These are phyloP conservation scores for Lobophora halterata DNA, from an alignment of 2,888 invertebrate species.

Conservation along the genomic window DNA sequence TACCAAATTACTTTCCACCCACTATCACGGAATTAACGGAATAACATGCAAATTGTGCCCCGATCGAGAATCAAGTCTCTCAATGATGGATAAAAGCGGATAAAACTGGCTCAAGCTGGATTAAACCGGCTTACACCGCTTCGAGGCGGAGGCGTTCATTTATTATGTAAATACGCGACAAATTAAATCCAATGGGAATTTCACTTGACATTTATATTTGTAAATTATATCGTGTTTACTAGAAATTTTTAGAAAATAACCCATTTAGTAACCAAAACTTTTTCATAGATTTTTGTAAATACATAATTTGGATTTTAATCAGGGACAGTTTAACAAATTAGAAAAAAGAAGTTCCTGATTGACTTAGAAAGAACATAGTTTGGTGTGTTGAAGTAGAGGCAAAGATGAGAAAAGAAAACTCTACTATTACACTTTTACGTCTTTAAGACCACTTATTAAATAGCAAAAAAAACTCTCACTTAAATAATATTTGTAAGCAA, in stretches of 20 bases:
- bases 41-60: constrained; percentile 73
- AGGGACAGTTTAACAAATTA: too few relatives aligned
- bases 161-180: constrained; percentile 80
- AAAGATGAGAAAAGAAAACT: too few relatives aligned
- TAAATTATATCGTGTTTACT: constrained; percentile 50
- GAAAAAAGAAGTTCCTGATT: too few relatives aligned
- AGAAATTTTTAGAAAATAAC: constrained; percentile 15
- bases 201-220: constrained; percentile 67
- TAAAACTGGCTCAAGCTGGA: constrained; percentile 53
- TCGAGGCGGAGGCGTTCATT: constrained; percentile 74
- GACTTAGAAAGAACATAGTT: too few relatives aligned
- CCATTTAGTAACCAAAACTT: neutral
- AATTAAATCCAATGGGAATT: constrained; percentile 78
- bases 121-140: constrained; percentile 58
- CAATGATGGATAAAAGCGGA: constrained; percentile 76
- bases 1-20: constrained; percentile 56
- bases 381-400: too few relatives aligned
- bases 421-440: too few relatives aligned
- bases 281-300: too few relatives aligned
- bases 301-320: too few relatives aligned
- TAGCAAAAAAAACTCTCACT: too few relatives aligned
- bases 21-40: constrained; percentile 67
- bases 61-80: constrained; percentile 78
- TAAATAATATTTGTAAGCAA: too few relatives aligned
- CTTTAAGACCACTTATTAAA: too few relatives aligned